phyloP scores from a whole-genome alignment of 2,888 invertebrate genomes.

The Sarcophaga subvicina region DNA sequence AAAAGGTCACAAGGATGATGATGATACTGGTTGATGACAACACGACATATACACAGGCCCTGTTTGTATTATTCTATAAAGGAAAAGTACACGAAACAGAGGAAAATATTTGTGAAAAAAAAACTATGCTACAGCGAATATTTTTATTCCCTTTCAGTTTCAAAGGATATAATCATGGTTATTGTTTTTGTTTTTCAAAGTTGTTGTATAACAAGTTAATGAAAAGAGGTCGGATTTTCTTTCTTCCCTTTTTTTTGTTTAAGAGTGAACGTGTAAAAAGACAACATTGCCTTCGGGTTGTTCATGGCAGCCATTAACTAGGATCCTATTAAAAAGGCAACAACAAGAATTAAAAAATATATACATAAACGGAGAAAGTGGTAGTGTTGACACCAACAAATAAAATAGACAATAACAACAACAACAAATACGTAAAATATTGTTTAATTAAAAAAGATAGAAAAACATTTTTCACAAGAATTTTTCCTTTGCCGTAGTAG shows the following conservation, averaged over 20 bases:
- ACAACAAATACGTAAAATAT: background rate
- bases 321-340: constrained; percentile 19
- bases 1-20: constrained; percentile 1
- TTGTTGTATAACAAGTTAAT: constrained; percentile 45
- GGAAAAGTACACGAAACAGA: background rate
- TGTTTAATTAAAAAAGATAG: constrained; percentile 16
- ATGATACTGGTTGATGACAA: background rate
- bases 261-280: constrained; percentile 11
- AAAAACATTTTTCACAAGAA: background rate
- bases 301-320: constrained; percentile 20
- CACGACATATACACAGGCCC: background rate
- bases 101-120: background rate
- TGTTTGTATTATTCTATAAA: background rate
- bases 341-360: background rate
- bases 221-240: constrained; percentile 16
- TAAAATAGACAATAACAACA: background rate
- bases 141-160: background rate
- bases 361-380: background rate
- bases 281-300: background rate
- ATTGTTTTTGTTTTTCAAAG: background rate
- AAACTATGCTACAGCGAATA: no score
- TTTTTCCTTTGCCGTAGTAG: background rate
- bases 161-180: background rate
- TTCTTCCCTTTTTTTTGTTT: background rate
- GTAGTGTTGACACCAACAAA: background rate